Evolutionary conservation across 2,797 vertebrate species (phyloP), one percentile per base, ranked within the genome.

Genomic region (Gila robusta): DNA sequence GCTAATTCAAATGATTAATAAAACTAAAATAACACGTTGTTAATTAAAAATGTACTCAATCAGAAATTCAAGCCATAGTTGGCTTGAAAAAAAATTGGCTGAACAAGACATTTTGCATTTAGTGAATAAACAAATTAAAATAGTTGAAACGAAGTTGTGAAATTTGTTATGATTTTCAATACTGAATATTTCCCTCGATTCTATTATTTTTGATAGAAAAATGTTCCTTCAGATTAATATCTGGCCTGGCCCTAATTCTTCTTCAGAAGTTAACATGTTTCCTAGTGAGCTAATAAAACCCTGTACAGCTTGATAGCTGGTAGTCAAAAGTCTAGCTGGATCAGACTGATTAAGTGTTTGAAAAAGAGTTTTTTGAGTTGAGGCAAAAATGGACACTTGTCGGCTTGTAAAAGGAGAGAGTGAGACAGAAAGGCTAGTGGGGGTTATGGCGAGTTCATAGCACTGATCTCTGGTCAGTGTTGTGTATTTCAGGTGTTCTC

Each of bases 391-490:
- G 49, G 72, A 49, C 84, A 83, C 74, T 76, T 59, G 74, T 80
- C 78, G 2, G 26, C 52, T 79, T 69, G 67, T 81, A 23, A 59
- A 47, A 49, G 70, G 81, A 37, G 47, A 70, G 77, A 64, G 67
- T 81, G 12, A 41, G 35, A 67, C 32, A 59, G 14, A 49, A 56
- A 59, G 78, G 64, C 79, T 79, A 67, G 39, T 16, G 26, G 70
- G 70, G 84, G 84, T 81, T 86, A 74, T 16, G 17, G 11, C 0
- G 72, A 69, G 82, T 84, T 85, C 80, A 85, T 23, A 54, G 74
- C 77, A 69, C 83, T 74, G 79, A 84, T 88, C 83, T 85, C 72
- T 88, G 82, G 83, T 85, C 83, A 85, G 83, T 80, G 83, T 77
- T 84, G 77, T 69, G 81, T 81, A 49, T 74, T 79, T 79, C 81